phyloP scores from a whole-genome alignment of 2,888 invertebrate genomes.

The Oegoconia quadripuncta region DNA sequence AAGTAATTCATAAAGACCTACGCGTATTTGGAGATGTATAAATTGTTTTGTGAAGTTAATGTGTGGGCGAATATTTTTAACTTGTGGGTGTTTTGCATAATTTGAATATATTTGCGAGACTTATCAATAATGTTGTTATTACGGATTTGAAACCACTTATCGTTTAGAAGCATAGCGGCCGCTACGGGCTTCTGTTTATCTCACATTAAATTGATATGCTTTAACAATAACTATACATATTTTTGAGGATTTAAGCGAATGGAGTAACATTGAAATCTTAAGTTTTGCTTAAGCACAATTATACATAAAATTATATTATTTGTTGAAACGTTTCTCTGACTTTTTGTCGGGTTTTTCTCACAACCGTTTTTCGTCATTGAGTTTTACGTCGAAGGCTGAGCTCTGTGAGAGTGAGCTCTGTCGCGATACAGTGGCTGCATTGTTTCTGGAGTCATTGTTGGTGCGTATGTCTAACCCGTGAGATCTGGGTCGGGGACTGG shows the following conservation, averaged over 20 bases:
- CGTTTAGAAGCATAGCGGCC: too few species aligned
- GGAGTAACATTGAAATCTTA: too few species aligned
- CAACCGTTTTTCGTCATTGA: conserved; percentile 73
- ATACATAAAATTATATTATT: neutral
- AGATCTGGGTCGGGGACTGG: conserved; percentile 72
- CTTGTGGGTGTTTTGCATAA: conserved; percentile 26
- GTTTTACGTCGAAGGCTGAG: conserved; percentile 67
- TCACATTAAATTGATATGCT: too few species aligned
- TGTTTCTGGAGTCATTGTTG: conserved; percentile 64
- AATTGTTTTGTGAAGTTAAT: conserved; percentile 12
- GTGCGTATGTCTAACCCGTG: conserved; percentile 50
- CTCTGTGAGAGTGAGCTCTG: conserved; percentile 68
- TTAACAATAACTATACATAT: too few species aligned
- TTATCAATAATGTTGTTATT: neutral
- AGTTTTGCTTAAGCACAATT: too few species aligned
- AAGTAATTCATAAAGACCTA: conserved; percentile 27
- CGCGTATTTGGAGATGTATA: conserved; percentile 20
- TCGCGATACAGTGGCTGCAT: conserved; percentile 59
- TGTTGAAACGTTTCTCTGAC: conserved; percentile 25
- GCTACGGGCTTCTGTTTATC: too few species aligned
- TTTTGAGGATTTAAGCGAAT: too few species aligned
- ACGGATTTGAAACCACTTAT: neutral
- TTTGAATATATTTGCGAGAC: conserved; percentile 1
- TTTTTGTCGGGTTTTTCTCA: conserved; percentile 65
- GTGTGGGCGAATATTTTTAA: conserved; percentile 23